Conservation (phyloP, 2,113 vertebrate species). For the Poecilia latipinna region DNA sequence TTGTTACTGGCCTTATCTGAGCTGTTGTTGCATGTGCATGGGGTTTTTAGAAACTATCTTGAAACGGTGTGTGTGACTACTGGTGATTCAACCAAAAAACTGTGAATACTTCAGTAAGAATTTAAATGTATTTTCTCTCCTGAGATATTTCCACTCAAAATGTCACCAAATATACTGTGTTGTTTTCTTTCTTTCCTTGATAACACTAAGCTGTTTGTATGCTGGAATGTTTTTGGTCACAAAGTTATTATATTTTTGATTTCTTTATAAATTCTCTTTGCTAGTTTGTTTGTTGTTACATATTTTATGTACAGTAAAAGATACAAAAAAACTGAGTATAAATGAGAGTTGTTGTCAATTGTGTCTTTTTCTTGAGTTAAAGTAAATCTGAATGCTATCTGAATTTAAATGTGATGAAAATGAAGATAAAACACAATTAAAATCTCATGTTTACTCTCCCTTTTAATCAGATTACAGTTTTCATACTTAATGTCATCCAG, state of each 20-base stretch:
- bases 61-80: neutral
- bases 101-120: slow-evolving; percentile 51
- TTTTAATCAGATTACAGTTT: too few relatives aligned
- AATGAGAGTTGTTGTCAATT: neutral
- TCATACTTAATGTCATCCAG: too few relatives aligned
- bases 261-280: slow-evolving; percentile 3
- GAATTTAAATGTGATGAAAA: neutral
- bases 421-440: neutral
- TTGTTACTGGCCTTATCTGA: slow-evolving; percentile 18
- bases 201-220: neutral
- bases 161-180: slow-evolving; percentile 23
- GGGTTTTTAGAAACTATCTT: slow-evolving; percentile 21
- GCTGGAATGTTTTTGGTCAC: slow-evolving; percentile 30
- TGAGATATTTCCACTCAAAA: slow-evolving; percentile 22
- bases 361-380: neutral
- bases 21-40: slow-evolving; percentile 50
- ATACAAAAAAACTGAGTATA: neutral
- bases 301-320: slow-evolving; percentile 1
- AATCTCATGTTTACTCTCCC: too few relatives aligned
- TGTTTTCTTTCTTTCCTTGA: neutral
- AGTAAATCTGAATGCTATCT: neutral
- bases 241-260: slow-evolving; percentile 16
- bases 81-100: slow-evolving; percentile 43
- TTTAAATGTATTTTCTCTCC: slow-evolving; percentile 7
- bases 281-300: slow-evolving; percentile 7